Base-by-base conservation (phyloP, 2,797 vertebrate species). In the Melanotaenia parkinsoni region DNA sequence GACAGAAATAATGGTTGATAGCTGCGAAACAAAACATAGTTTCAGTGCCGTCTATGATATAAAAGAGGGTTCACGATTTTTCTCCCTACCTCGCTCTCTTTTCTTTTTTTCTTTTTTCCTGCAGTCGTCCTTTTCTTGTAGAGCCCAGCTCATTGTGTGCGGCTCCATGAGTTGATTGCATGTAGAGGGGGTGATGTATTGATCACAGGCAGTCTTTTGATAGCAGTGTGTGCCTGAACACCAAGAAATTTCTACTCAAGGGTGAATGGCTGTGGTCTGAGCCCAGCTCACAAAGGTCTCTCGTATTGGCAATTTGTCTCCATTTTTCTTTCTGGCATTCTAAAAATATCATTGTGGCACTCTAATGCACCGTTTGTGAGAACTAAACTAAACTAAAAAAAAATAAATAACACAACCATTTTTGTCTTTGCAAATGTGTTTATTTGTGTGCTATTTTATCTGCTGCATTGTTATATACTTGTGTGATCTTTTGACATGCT, bases 1-100 rank as follows among this genome's bases (percentile, higher is more conserved):
- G 94, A 96, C 93, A 91, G 93, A 94, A 88, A 93, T 94, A 94
- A 95, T 89, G 89, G 88, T 91, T 92, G 92, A 93, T 94, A 89
- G 86, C 92, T 87, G 74, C 78, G 88, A 95, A 94, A 89, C 84
- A 89, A 91, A 92, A 83, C 88, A 63, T 72, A 72, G 82, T 79
- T 85, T 84, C 76, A 62, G 75, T 63, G 80, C 26, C 16, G 56
- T 75, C 74, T 82, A 70, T 78, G 82, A 85, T 77, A 84, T 74
- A 78, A 91, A 89, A 85, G 86, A 79, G 70, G 58, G 69, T 71
- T 79, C 87, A 89, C 53, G 84, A 91, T 86, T 7, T 76, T 63
- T 67, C 58, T 32, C 22, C 28, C 35, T 22, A 22, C 30, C 22
- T 47, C 11, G 20, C 20, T 50, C 32, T 38, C 33, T 35, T 61